Conservation (phyloP, 2,113 vertebrate genomes). For the Neogale vison region DNA sequence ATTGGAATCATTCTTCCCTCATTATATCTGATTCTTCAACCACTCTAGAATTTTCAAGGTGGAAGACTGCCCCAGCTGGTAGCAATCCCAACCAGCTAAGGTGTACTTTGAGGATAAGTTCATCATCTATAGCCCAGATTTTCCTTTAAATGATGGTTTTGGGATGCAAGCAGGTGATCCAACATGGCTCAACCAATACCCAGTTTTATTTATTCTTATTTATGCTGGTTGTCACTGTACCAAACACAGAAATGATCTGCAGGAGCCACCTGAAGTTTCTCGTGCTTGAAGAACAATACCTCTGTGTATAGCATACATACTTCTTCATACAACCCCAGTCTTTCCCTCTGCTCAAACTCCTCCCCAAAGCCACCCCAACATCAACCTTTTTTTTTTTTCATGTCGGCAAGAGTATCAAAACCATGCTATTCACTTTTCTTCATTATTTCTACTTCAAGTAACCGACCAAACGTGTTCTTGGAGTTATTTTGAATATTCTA, state of each 20-base stretch:
- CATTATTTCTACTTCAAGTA: conserved; percentile 11
- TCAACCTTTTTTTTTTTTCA: not conserved
- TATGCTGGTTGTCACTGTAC: not conserved
- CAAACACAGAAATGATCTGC: not conserved
- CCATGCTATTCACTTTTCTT: not conserved
- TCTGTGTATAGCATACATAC: not conserved
- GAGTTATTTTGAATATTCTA: conserved; percentile 1
- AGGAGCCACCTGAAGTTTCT: not conserved
- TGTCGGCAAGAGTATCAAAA: not conserved
- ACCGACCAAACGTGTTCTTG: not conserved
- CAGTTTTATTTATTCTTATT: not conserved
- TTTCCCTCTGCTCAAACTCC: not conserved
- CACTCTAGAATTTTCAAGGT: not conserved
- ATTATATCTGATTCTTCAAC: not conserved
- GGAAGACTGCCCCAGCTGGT: not conserved
- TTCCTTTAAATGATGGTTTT: not conserved
- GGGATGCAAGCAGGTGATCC: not conserved
- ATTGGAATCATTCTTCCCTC: not conserved
- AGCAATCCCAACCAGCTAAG: not conserved
- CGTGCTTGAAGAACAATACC: not conserved
- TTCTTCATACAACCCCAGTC: not conserved
- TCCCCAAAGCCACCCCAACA: not conserved
- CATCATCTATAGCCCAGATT: not conserved
- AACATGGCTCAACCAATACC: not conserved
- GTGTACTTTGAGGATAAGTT: not conserved